Evolutionary conservation across 2,797 vertebrate species (phyloP).

Genomic region (Diceros bicornis): DNA sequence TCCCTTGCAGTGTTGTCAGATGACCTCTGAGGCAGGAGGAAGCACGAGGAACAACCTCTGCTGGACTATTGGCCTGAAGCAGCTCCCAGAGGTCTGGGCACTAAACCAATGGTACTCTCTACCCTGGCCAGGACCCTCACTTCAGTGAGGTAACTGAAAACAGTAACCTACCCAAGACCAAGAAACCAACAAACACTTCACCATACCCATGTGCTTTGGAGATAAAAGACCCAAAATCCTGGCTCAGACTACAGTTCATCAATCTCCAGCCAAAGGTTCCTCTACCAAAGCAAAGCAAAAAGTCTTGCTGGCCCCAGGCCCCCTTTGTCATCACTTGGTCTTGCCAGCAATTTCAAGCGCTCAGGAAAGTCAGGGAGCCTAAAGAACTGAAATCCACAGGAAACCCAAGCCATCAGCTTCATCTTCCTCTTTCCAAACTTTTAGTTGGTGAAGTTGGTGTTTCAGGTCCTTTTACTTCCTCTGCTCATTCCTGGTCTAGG

Average conservation of each 20-base stretch:
- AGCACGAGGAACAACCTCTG: slow-evolving; percentile 35
- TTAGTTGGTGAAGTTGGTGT: neutral
- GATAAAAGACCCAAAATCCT: neutral
- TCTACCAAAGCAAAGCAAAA: slow-evolving; percentile 2
- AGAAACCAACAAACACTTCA: neutral
- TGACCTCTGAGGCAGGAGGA: slow-evolving; percentile 66
- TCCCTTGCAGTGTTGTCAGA: slow-evolving; percentile 69
- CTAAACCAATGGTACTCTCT: neutral
- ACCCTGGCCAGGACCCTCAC: neutral
- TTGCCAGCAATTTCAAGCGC: neutral
- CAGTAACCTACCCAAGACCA: neutral
- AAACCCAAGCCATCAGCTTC: slow-evolving; percentile 31
- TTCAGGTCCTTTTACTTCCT: neutral
- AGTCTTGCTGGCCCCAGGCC: neutral
- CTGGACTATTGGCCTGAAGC: neutral
- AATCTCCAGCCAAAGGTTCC: neutral
- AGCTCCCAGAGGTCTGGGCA: neutral
- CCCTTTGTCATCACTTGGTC: neutral
- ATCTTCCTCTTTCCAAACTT: slow-evolving; percentile 45
- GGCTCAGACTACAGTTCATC: neutral
- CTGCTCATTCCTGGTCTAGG: neutral
- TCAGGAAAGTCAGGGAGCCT: neutral
- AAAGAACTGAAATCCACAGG: slow-evolving; percentile 17
- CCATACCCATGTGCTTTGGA: neutral
- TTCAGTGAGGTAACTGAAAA: neutral